phyloP scores from a whole-genome alignment of 1,140 invertebrate genomes.

The Neodiprion fabricii region DNA sequence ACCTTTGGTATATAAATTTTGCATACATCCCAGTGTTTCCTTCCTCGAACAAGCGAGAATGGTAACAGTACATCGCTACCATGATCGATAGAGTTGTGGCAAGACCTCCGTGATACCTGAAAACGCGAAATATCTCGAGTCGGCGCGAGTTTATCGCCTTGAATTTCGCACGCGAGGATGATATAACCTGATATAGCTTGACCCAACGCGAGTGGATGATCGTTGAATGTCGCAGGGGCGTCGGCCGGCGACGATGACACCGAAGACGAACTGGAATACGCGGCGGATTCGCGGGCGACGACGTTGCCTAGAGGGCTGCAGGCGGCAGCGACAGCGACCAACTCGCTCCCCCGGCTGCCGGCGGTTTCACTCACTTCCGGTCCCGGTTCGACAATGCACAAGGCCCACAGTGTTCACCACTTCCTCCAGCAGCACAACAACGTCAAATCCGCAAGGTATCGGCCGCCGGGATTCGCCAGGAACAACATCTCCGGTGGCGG shows the following conservation, averaged over 20 bases:
- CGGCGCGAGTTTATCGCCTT: too few species aligned
- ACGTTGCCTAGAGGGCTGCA: constrained; percentile 73
- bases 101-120: too few species aligned
- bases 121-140: too few species aligned
- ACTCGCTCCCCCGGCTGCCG: constrained; percentile 76
- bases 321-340: constrained; percentile 65
- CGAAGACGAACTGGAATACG: constrained; percentile 62
- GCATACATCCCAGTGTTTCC: too few species aligned
- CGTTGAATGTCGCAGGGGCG: constrained; percentile 40
- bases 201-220: background rate
- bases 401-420: constrained; percentile 72
- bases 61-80: too few species aligned
- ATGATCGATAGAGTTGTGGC: too few species aligned
- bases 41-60: too few species aligned
- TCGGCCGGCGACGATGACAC: constrained; percentile 73
- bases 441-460: constrained; percentile 84
- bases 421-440: constrained; percentile 65
- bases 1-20: too few species aligned
- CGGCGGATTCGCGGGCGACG: constrained; percentile 60
- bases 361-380: constrained; percentile 65
- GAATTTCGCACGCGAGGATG: too few species aligned
- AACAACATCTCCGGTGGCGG: constrained; percentile 55
- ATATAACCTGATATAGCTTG: too few species aligned
- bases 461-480: constrained; percentile 77
- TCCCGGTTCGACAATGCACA: constrained; percentile 66